Evolutionary conservation across 2,113 vertebrate genomes (phyloP).

Genomic region (Beaufortia kweichowensis): DNA sequence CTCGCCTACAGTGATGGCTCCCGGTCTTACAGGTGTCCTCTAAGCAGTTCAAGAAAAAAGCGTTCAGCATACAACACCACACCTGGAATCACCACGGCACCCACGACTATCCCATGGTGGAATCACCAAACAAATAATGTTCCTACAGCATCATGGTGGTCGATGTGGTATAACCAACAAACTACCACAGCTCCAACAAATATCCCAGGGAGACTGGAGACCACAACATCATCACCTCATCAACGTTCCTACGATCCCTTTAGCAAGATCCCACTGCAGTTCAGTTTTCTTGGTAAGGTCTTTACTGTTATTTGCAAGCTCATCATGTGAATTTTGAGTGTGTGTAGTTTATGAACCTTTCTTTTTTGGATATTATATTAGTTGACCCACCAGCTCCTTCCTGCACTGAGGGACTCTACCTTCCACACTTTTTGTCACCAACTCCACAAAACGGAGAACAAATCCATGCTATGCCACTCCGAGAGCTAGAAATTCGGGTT

Average conservation of each 20-base stretch:
- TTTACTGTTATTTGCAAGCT: background rate
- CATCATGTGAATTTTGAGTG: background rate
- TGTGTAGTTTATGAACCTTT: background rate
- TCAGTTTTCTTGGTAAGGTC: conserved; percentile 63
- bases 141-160: background rate
- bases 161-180: background rate
- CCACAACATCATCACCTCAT: background rate
- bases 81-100: background rate
- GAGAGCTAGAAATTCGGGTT: conserved; percentile 63
- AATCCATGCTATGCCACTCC: conserved; percentile 54
- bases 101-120: background rate
- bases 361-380: conserved; percentile 34
- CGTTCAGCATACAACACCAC: background rate
- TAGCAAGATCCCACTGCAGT: conserved; percentile 63
- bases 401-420: conserved; percentile 62
- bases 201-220: background rate
- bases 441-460: conserved; percentile 59
- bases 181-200: background rate
- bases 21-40: conserved; percentile 29
- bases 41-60: background rate
- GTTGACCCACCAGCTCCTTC: conserved; percentile 64
- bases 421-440: conserved; percentile 61
- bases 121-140: background rate
- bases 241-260: conserved; percentile 41
- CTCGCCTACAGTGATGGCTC: conserved; percentile 60